Evolutionary conservation across 1,140 invertebrate genomes (phyloP), one percentile per base, ranked within the genome.

Genomic region (Ceratina calcarata): DNA sequence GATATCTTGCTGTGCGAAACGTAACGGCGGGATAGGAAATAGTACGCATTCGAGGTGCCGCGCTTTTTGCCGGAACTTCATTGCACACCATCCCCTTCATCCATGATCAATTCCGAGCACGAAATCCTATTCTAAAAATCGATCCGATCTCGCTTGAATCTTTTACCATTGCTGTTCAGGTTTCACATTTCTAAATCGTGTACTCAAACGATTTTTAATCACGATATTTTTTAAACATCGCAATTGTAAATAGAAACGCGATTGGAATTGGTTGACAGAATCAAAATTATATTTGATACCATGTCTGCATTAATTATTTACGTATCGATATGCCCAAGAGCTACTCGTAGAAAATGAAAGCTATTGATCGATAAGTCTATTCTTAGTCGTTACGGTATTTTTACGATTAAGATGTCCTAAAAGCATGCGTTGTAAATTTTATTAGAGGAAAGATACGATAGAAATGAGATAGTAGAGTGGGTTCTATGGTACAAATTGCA

Each of bases 401-500:
- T 16, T 61, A 45, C 8, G 37, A 45, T 45, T 81, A 69, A n/a
- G 32, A 57, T 49, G 20, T 53, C 27, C 18, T 65, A 68, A 64
- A 61, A 67, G 81, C 69, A 62, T 85, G 64, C 75, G 53, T 77
- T 45, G 37, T 79, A 62, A 72, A 51, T 74, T 81, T 37, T 81
- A 73, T 78, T 74, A 62, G 67, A 57, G 69, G 60, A 32, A 61
- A 22, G 57, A 65, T 67, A 66, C 15, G n/a, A 22, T 60, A 27
- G 64, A 83, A 80, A 79, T 76, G 77, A 76, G 58, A 84, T 88
- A 80, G 84, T 87, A 86, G 84, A 86, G 75, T 83, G 87, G 87
- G 88, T 89, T 87, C 82, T 87, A 74, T 91, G 79, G 86, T 90
- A 80, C 90, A 91, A 88, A 92, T 93, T 93, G 71, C 92, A 93